These are phyloP conservation scores for Aptenodytes forsteri DNA, from an alignment of 2,113 vertebrate genomes.

Conservation along the genomic window DNA sequence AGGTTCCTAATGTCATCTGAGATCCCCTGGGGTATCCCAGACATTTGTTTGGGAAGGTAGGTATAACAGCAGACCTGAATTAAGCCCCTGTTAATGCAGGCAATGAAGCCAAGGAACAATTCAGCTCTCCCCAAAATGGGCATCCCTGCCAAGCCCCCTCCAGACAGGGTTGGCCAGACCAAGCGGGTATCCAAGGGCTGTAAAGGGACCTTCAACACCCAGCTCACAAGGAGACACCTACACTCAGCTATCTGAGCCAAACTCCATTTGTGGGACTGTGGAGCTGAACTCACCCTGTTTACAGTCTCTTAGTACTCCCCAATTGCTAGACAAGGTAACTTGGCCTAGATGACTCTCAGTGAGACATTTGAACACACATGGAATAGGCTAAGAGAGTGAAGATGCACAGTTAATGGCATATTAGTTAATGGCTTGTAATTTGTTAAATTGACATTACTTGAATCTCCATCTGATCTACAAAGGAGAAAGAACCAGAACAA, in stretches of 20 bases:
- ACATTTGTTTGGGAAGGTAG: not conserved
- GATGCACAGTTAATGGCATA: not conserved
- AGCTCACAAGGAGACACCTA: not conserved
- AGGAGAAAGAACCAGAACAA: not conserved
- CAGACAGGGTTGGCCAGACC: not conserved
- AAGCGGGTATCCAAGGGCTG: not conserved
- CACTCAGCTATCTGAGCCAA: not conserved
- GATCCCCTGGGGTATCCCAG: not conserved
- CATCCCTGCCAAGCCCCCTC: not conserved
- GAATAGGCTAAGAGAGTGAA: not conserved
- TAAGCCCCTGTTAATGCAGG: not conserved
- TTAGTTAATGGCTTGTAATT: not conserved
- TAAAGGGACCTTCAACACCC: not conserved
- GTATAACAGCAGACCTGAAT: not conserved
- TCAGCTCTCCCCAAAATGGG: not conserved
- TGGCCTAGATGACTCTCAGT: no score
- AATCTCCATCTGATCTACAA: not conserved
- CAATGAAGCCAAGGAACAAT: not conserved
- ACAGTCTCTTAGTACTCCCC: not conserved
- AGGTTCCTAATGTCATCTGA: not conserved
- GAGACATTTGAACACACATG: no score
- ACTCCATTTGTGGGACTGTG: not conserved
- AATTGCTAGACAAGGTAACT: not conserved
- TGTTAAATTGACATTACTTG: not conserved
- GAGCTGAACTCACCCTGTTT: not conserved